A percentile compares a stretch with the other conserved stretches of the same genome.
These are phyloP conservation scores for Alentia gelatinosa DNA, from an alignment of 2,888 invertebrate genomes.

Conservation along the genomic window DNA sequence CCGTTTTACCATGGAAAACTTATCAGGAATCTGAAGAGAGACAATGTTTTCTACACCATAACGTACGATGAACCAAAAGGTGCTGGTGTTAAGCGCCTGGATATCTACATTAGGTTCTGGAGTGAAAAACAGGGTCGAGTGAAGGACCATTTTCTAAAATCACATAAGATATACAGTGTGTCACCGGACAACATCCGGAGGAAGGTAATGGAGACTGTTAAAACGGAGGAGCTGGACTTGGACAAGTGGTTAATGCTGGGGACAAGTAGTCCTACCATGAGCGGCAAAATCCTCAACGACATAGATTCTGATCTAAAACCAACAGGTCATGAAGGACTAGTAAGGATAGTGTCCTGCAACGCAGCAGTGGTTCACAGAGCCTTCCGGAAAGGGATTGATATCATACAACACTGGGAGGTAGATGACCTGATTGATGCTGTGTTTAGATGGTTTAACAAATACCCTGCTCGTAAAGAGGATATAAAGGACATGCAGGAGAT, in stretches of 20 bases:
- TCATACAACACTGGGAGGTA: background rate
- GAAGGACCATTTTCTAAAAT: background rate
- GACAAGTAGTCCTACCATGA: background rate
- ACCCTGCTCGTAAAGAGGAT: background rate
- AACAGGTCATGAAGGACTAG: background rate
- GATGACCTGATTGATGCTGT: constrained; percentile 25
- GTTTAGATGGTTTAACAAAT: background rate
- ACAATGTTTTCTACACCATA: background rate
- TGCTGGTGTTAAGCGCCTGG: background rate
- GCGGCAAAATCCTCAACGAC: background rate
- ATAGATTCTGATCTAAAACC: background rate
- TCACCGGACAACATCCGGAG: background rate
- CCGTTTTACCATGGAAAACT: background rate
- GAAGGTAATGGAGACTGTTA: background rate
- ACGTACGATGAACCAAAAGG: background rate
- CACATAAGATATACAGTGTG: background rate
- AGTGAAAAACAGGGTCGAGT: background rate
- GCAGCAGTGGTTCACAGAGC: background rate
- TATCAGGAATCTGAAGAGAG: background rate
- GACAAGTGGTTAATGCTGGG: background rate
- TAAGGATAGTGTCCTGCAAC: background rate
- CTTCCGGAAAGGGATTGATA: constrained; percentile 14
- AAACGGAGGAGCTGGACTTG: background rate
- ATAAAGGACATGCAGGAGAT: background rate
- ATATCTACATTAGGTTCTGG: background rate